Evolutionary conservation across 2,113 vertebrate genomes (phyloP), one percentile per base, ranked within the genome.

Genomic region (Alces alces): DNA sequence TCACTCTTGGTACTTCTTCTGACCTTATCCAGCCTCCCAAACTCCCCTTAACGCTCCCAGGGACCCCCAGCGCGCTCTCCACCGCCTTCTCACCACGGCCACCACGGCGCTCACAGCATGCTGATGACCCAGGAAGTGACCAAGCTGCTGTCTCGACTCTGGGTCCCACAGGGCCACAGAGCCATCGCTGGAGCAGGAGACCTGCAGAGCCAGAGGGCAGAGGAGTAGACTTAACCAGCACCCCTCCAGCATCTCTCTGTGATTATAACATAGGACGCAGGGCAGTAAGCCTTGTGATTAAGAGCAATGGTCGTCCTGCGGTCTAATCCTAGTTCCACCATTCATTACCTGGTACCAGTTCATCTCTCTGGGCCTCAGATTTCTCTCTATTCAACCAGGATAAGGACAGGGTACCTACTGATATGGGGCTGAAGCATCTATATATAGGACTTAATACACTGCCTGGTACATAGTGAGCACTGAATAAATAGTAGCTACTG

Each of bases 141-240:
- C 96, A 57, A 99, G 87, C 52, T 92, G 91, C 30, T 95, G 91
- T 45, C 99, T 98, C 0, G 66, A 96, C 92, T 98, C 55, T 7
- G 99, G 97, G 94, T 99, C 98, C 99, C 99, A 99, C 14, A 99
- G 93, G 66, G 98, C 97, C 86, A 99, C 97, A 7, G 98, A 98
- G 78, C 99, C 98, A 11, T 99, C 99, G 28, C 97, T 99, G 79
- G 99, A 99, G 87, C 99, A 99, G 97, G 99, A 99, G 66, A 99
- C 86, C 99, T 99, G 92, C 7, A 90, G 89, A 79, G 43, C 57
- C 73, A 95, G 78, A 95, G 60, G 66, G 4, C 0, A 89, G 45
- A 89, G 39, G 28, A 43, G 2, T 2, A 82, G 36, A 28, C 52
- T 43, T 28, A 76, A 61, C 47, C 47, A 70, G 45, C 50, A 64